Percentiles rank a stretch among this genome's conserved stretches.
These are phyloP conservation scores for Camponotus floridanus DNA, from an alignment of 1,140 invertebrate species.

Conservation along the genomic window DNA sequence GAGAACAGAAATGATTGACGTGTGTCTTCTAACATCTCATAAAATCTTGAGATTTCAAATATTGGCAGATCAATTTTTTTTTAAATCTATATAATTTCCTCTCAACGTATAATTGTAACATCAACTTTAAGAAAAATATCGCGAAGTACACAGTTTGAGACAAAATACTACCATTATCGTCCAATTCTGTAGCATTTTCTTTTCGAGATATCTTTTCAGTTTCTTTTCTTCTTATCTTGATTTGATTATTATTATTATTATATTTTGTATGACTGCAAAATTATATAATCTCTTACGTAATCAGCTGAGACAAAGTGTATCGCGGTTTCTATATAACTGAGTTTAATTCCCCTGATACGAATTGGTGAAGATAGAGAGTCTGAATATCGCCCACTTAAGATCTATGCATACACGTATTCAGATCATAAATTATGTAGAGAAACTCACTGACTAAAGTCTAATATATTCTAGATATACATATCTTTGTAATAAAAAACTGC, in stretches of 20 bases:
- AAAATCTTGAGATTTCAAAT: background rate
- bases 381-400: constrained; percentile 44
- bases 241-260: background rate
- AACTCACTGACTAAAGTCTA: background rate
- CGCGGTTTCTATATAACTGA: constrained; percentile 39
- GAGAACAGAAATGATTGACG: background rate
- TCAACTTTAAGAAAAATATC: background rate
- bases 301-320: constrained; percentile 32
- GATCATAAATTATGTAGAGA: constrained; percentile 48
- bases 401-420: constrained; percentile 19
- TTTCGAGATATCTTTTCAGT: background rate
- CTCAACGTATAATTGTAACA: background rate
- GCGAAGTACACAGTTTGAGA: too few species aligned
- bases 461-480: constrained; percentile 11
- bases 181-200: background rate
- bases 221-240: background rate
- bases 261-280: constrained; percentile 5
- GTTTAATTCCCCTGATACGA: constrained; percentile 49
- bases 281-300: constrained; percentile 39
- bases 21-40: background rate
- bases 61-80: background rate
- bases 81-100: background rate
- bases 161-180: background rate
- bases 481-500: background rate
- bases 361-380: constrained; percentile 49